Conservation (phyloP, 2,888 invertebrate genomes). For the Nipponacmea schrenckii region DNA sequence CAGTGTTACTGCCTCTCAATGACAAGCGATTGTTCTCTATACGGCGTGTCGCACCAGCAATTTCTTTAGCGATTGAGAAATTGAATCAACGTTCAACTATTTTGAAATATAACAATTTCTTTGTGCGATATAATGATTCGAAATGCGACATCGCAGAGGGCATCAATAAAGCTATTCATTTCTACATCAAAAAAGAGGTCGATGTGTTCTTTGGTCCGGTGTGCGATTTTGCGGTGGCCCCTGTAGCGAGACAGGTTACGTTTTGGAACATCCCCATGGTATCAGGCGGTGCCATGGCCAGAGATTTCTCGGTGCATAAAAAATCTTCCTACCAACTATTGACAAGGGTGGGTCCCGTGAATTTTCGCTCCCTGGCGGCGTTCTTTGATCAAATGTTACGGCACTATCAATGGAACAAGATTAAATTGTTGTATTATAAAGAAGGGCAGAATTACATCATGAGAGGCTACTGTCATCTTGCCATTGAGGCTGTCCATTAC, state of each 20-base stretch:
- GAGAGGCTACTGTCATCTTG: conserved; percentile 79
- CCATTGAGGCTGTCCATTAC: conserved; percentile 80
- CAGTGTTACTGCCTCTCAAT: conserved; percentile 49
- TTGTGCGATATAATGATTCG: conserved; percentile 48
- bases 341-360: conserved; percentile 70
- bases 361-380: conserved; percentile 48
- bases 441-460: conserved; percentile 77
- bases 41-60: conserved; percentile 57
- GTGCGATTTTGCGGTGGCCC: conserved; percentile 79
- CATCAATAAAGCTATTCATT: conserved; percentile 54
- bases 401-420: conserved; percentile 38
- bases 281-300: conserved; percentile 71
- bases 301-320: conserved; percentile 53
- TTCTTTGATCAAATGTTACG: conserved; percentile 35
- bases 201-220: conserved; percentile 63
- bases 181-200: conserved; percentile 47
- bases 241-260: conserved; percentile 79
- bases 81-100: conserved; percentile 32
- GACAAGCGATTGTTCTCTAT: conserved; percentile 48
- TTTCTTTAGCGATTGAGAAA: conserved; percentile 55
- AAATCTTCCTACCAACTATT: conserved; percentile 76
- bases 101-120: conserved; percentile 59
- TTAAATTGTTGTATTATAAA: conserved; percentile 80
- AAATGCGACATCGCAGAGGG: conserved; percentile 51
- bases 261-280: conserved; percentile 89